phyloP scores from a whole-genome alignment of 1,140 invertebrate genomes.

The Neodiprion fabricii region DNA sequence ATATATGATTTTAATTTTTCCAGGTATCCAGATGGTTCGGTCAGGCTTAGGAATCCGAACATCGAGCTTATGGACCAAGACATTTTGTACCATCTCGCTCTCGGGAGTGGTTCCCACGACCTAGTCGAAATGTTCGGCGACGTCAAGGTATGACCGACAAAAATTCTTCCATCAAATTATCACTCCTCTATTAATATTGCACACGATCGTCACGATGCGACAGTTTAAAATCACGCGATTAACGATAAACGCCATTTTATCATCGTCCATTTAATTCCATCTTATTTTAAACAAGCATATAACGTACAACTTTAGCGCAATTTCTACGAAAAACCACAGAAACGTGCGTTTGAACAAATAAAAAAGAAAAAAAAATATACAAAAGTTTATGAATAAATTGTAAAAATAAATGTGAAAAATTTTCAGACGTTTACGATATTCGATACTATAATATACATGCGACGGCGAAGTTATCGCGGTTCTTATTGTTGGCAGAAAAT shows the following conservation, averaged over 20 bases:
- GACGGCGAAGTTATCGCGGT: neutral
- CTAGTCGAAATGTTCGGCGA: slow-evolving; percentile 96
- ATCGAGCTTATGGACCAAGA: slow-evolving; percentile 93
- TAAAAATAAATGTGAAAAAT: too few species aligned
- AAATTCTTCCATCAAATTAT: slow-evolving; percentile 16
- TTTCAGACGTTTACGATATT: too few species aligned
- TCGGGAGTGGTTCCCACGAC: slow-evolving; percentile 90
- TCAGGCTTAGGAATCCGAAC: slow-evolving; percentile 84
- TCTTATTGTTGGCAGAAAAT: slow-evolving; percentile 5
- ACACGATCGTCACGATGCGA: neutral
- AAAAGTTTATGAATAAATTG: too few species aligned
- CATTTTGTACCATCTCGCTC: slow-evolving; percentile 91
- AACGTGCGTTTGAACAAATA: too few species aligned
- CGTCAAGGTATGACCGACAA: slow-evolving; percentile 78
- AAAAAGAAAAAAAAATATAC: too few species aligned
- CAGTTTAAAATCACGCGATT: too few species aligned
- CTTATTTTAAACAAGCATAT: too few species aligned
- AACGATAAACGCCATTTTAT: too few species aligned
- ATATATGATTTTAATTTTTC: slow-evolving; percentile 34
- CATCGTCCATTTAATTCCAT: neutral
- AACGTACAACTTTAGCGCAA: too few species aligned
- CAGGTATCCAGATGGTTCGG: slow-evolving; percentile 82
- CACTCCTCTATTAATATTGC: neutral
- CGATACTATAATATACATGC: too few species aligned
- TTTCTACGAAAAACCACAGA: too few species aligned